phyloP scores from a whole-genome alignment of 2,797 vertebrate species.

The Notolabrus celidotus region DNA sequence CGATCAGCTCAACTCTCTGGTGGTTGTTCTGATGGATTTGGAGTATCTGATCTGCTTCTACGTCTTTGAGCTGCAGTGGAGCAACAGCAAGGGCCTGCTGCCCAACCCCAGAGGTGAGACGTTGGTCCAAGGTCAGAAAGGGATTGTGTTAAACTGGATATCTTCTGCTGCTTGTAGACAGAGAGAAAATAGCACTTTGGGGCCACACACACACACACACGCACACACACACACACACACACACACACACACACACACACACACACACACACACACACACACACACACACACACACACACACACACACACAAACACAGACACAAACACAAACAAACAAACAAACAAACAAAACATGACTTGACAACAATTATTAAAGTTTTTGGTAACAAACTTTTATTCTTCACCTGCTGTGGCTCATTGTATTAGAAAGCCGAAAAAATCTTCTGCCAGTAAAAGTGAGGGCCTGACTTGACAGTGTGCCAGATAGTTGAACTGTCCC shows the following conservation, averaged over 20 bases:
- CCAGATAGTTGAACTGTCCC: slow-evolving; percentile 18
- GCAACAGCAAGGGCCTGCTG: slow-evolving; percentile 86
- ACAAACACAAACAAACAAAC: no score
- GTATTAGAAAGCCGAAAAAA: background rate
- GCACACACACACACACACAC: no score
- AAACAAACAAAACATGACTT: no score
- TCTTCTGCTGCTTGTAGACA: background rate
- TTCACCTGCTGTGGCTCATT: background rate
- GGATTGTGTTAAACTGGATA: background rate
- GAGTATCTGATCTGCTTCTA: slow-evolving; percentile 99
- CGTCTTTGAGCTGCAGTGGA: slow-evolving; percentile 95
- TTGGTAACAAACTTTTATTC: background rate
- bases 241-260: no score
- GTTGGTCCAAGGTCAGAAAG: background rate
- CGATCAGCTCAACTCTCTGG: slow-evolving; percentile 98
- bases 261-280: no score
- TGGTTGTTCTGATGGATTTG: slow-evolving; percentile 95
- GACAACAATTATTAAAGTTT: background rate
- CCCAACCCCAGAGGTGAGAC: slow-evolving; percentile 73
- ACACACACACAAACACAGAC: no score
- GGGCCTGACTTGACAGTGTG: background rate
- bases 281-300: no score
- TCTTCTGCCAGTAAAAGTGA: slow-evolving; percentile 6
- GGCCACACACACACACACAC: no score
- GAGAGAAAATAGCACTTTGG: background rate